Evolutionary conservation across 2,888 invertebrate species (phyloP), one percentile per base, ranked within the genome.

Genomic region (Nemurella pictetii): DNA sequence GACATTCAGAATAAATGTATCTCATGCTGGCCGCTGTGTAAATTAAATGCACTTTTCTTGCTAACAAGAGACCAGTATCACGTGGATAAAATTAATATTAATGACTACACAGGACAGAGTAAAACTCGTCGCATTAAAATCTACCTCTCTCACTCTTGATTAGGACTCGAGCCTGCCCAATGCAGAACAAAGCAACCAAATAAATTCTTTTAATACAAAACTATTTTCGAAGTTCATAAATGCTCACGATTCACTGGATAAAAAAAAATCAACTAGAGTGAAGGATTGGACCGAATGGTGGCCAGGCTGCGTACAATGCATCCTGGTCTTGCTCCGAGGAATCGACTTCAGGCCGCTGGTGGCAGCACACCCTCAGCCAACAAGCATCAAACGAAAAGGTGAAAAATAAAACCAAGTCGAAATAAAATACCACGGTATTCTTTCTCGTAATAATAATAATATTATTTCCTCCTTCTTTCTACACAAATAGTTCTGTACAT

Each of bases 401-500:
- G 87, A 86, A 87, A 87, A 86, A 87, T 87, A 87, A 87, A 83
- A 85, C 55, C 55, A 55, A 55, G 55, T 55, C 55, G 55, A 12
- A 55, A 55, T 28, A 30, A 78, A 83, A 84, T 83, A 83, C 72
- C 80, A 84, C 78, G 81, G 80, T 75, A 75, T 84, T 81, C 35
- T 83, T 73, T 84, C 32, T 80, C 35, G 83, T 86, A 78, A 85
- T 85, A 86, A 85, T 83, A 86, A 85, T 74, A 92, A 92, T 91
- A 90, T 92, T 92, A 91, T 92, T 92, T 55, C 91, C 91, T 92
- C 92, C 26, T 36, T 72, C 27, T 91, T 92, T 92, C 92, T 92
- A 92, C 92, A 92, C 92, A 92, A 92, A 92, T 92, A 92, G 91
- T 91, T 92, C 92, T 92, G 92, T 92, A 92, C 92, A 92, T 85